A percentile compares a stretch with the other conserved stretches of the same genome.
phyloP scores from a whole-genome alignment of 2,888 invertebrate genomes.

The Adineta ricciae region DNA sequence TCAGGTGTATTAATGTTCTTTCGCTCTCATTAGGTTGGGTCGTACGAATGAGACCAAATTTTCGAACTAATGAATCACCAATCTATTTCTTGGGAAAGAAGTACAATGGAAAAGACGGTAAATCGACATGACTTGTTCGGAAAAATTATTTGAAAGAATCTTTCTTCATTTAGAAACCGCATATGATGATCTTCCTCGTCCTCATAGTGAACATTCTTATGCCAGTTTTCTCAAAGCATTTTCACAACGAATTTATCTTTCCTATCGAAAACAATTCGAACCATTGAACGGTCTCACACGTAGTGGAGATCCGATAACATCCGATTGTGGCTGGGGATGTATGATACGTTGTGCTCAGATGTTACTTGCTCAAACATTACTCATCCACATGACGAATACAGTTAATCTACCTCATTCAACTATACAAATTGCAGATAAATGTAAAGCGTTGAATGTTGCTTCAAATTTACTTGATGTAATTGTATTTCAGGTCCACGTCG shows the following conservation, averaged over 20 bases:
- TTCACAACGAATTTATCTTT: conserved; percentile 28
- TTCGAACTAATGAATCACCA: conserved; percentile 5
- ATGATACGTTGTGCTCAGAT: conserved; percentile 79
- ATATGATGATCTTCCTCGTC: background rate
- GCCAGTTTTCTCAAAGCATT: background rate
- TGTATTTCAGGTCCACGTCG: background rate
- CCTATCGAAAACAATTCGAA: conserved; percentile 32
- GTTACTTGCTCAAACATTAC: conserved; percentile 75
- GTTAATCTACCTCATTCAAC: background rate
- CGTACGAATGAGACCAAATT: conserved; percentile 4
- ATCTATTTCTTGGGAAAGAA: background rate
- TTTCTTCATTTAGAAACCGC: background rate
- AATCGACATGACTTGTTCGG: background rate
- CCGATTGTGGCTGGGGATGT: conserved; percentile 90
- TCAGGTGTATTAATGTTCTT: too few species aligned
- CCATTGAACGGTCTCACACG: conserved; percentile 24
- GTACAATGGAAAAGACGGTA: conserved; percentile 6
- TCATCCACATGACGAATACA: conserved; percentile 56
- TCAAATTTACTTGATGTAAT: too few species aligned
- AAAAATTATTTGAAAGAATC: too few species aligned
- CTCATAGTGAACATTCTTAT: background rate
- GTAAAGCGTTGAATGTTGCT: too few species aligned
- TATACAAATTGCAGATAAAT: conserved; percentile 54
- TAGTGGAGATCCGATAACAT: conserved; percentile 52
- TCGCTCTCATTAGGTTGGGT: background rate